These are phyloP conservation scores for Anastatus disparis DNA, from an alignment of 1,140 invertebrate species.

Conservation along the genomic window DNA sequence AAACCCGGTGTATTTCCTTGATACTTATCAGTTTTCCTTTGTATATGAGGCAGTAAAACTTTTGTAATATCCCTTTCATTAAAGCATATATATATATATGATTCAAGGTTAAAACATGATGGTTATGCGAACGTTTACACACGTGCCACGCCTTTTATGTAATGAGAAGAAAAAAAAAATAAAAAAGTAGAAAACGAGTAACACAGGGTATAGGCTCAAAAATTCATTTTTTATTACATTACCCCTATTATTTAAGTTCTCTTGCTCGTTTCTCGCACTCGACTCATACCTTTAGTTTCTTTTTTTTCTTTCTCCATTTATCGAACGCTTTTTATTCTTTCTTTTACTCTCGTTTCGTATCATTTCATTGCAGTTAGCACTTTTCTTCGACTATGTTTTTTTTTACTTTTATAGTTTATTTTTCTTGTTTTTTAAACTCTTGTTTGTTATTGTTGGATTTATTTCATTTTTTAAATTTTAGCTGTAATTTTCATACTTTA, in stretches of 20 bases:
- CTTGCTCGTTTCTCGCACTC: neutral
- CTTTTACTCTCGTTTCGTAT: neutral
- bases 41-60: constrained; percentile 52
- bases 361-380: neutral
- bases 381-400: no score
- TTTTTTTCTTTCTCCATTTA: neutral
- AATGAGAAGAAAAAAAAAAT: neutral
- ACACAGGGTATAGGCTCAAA: constrained; percentile 5
- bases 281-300: neutral
- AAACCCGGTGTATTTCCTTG: constrained; percentile 58
- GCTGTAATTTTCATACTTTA: no score
- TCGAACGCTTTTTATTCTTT: neutral
- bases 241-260: no score
- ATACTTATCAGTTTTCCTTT: constrained; percentile 65
- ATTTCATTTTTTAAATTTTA: no score
- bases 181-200: constrained; percentile 5
- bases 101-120: neutral
- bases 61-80: constrained; percentile 62
- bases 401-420: no score
- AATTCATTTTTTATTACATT: constrained; percentile 30
- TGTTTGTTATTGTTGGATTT: no score
- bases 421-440: neutral
- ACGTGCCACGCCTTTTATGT: constrained; percentile 10
- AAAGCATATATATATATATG: constrained; percentile 8
- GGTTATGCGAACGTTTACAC: constrained; percentile 24